Percentiles rank a stretch among this genome's conserved stretches.
Conservation (phyloP, 2,113 vertebrate species). For the Cavia aperea region DNA sequence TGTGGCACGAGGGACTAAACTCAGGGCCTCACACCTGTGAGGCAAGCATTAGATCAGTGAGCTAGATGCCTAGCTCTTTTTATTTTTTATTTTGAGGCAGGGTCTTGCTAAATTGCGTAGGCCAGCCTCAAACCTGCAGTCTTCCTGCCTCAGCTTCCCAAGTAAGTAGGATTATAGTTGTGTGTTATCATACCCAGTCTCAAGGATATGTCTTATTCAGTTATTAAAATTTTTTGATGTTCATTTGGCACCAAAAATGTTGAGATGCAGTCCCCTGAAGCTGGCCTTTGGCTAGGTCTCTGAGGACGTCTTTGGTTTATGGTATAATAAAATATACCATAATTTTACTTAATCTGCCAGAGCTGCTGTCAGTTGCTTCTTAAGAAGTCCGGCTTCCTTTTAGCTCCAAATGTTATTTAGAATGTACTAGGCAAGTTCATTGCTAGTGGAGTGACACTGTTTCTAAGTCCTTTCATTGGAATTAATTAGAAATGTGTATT, state of each 20-base stretch:
- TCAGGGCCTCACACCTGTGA: background rate
- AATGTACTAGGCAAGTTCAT: background rate
- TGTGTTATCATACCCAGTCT: background rate
- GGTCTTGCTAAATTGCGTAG: background rate
- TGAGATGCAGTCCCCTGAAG: background rate
- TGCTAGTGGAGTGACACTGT: background rate
- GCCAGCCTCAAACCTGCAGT: background rate
- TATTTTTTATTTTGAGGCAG: background rate
- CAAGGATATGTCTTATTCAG: background rate
- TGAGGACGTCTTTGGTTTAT: constrained; percentile 5
- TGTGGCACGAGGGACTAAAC: background rate
- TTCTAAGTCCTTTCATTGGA: constrained; percentile 1
- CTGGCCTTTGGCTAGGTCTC: background rate
- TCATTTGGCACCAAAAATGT: background rate
- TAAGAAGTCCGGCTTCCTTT: background rate
- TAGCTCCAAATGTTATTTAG: constrained; percentile 22
- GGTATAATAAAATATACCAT: background rate
- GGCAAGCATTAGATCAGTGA: background rate
- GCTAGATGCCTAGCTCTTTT: background rate
- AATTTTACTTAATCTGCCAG: background rate
- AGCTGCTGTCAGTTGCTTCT: background rate
- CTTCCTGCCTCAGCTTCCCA: background rate
- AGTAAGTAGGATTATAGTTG: background rate
- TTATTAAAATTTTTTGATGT: background rate
- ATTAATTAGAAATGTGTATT: constrained; percentile 18